These are phyloP conservation scores for Agrochola macilenta DNA, from an alignment of 2,888 invertebrate species.

Conservation along the genomic window DNA sequence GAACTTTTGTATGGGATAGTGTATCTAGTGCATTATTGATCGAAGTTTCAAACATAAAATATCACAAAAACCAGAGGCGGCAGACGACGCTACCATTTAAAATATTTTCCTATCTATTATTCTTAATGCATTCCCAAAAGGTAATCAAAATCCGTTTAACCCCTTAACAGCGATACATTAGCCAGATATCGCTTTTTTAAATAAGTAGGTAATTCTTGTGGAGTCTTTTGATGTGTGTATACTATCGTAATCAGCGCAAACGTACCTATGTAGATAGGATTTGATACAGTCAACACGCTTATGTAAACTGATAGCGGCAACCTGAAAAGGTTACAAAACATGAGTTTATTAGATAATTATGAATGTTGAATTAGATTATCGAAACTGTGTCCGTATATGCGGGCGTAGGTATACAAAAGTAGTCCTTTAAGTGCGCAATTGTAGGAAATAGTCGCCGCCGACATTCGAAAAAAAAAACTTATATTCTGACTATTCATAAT, in stretches of 20 bases:
- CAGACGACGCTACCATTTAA: not conserved
- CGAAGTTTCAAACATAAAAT: not conserved
- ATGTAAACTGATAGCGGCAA: conserved; percentile 87
- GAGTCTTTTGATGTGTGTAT: conserved; percentile 66
- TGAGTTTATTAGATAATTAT: conserved; percentile 87
- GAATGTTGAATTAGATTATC: conserved; percentile 86
- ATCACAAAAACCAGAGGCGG: not conserved
- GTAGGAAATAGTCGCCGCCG: conserved; percentile 46
- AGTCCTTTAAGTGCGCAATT: conserved; percentile 68
- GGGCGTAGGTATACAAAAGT: conserved; percentile 70
- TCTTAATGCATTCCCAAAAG: conserved; percentile 34
- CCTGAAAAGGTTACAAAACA: conserved; percentile 86
- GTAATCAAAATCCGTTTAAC: conserved; percentile 45
- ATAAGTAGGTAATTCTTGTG: conserved; percentile 63
- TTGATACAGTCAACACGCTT: conserved; percentile 80
- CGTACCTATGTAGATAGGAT: conserved; percentile 79
- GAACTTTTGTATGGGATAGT: too few species aligned
- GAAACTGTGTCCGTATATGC: conserved; percentile 79
- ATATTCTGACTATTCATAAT: conserved; percentile 10
- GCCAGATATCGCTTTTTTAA: conserved; percentile 44
- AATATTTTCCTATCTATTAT: conserved; percentile 8
- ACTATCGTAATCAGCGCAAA: conserved; percentile 75
- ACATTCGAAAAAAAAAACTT: conserved; percentile 35
- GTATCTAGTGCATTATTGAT: too few species aligned
- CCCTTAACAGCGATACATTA: conserved; percentile 43